Evolutionary conservation across 2,888 invertebrate genomes (phyloP).

Genomic region (Eupithecia centaureata): DNA sequence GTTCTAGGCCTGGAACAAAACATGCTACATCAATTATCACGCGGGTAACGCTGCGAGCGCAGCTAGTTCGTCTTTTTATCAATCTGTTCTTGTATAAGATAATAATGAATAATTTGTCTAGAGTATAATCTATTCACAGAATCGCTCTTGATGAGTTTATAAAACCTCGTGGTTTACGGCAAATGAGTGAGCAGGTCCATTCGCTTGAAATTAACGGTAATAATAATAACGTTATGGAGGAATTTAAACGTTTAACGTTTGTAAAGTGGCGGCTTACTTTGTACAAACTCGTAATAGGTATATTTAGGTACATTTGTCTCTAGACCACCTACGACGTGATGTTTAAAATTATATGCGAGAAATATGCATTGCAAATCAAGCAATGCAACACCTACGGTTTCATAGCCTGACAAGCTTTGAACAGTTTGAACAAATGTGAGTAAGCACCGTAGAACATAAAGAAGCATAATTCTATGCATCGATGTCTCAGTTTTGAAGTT

Average conservation of each 20-base stretch:
- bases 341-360: background rate
- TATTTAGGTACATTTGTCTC: slow-evolving; percentile 12
- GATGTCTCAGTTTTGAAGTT: too few relatives aligned
- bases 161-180: slow-evolving; percentile 66
- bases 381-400: background rate
- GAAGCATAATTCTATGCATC: background rate
- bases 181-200: slow-evolving; percentile 57
- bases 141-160: slow-evolving; percentile 50
- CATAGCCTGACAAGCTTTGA: background rate
- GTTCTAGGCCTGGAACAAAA: too few relatives aligned
- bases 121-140: slow-evolving; percentile 2
- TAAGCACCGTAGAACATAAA: background rate
- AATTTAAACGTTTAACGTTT: slow-evolving; percentile 19
- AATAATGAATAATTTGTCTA: background rate
- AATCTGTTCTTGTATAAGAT: background rate
- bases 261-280: slow-evolving; percentile 32
- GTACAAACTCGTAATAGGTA: slow-evolving; percentile 10
- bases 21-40: too few relatives aligned
- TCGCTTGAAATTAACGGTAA: slow-evolving; percentile 33
- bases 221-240: slow-evolving; percentile 19
- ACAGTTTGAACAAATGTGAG: background rate
- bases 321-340: slow-evolving; percentile 25
- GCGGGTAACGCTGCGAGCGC: too few relatives aligned
- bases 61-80: background rate
- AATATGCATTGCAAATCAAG: slow-evolving; percentile 6